These are phyloP conservation scores for Streptopelia turtur DNA, from an alignment of 2,797 vertebrate species.

Conservation along the genomic window DNA sequence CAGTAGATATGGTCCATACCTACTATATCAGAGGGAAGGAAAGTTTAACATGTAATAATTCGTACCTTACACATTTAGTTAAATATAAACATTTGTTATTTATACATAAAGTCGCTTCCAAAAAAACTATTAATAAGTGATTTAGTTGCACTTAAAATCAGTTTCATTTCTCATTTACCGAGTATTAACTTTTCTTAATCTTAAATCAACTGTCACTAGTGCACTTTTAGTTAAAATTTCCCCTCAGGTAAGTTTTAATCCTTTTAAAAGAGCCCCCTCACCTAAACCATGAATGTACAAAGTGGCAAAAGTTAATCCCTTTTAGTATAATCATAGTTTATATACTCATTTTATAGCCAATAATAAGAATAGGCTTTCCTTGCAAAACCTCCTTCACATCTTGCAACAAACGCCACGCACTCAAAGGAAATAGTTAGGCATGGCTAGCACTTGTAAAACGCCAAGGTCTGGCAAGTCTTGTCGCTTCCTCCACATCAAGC, in stretches of 20 bases:
- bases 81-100: conserved; percentile 90
- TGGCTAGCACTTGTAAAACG: conserved; percentile 80
- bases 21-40: conserved; percentile 73
- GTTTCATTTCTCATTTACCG: conserved; percentile 74
- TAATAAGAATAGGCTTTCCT: conserved; percentile 83
- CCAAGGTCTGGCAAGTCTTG: conserved; percentile 85
- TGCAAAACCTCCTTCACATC: conserved; percentile 81
- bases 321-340: conserved; percentile 90
- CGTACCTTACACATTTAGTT: conserved; percentile 86
- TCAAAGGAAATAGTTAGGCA: conserved; percentile 80
- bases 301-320: conserved; percentile 88
- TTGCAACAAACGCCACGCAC: conserved; percentile 73
- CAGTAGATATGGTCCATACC: conserved; percentile 75
- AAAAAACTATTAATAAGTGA: conserved; percentile 85
- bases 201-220: conserved; percentile 79
- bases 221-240: conserved; percentile 83
- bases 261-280: conserved; percentile 88
- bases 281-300: conserved; percentile 88
- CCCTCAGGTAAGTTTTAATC: conserved; percentile 84
- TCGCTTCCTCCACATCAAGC: conserved; percentile 81
- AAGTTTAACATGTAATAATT: conserved; percentile 80
- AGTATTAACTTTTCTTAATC: conserved; percentile 81
- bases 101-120: conserved; percentile 86
- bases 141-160: conserved; percentile 83
- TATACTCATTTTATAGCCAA: conserved; percentile 80